These are phyloP conservation scores for Australoheros facetus DNA, from an alignment of 2,797 vertebrate genomes.

Conservation along the genomic window DNA sequence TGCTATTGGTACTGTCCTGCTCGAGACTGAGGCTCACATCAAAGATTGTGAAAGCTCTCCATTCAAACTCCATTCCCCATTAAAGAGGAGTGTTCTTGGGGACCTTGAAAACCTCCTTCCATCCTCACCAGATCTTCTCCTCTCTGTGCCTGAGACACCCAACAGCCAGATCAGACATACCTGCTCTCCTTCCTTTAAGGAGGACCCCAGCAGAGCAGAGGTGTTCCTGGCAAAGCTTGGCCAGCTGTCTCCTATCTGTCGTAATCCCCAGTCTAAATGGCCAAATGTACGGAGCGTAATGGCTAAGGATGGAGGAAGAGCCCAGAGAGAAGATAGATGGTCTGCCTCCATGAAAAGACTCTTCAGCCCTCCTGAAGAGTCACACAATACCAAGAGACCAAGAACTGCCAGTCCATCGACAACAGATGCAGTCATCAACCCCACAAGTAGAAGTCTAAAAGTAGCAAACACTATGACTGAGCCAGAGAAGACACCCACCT, in stretches of 20 bases:
- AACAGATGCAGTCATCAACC: constrained; percentile 1
- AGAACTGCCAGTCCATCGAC: constrained; percentile 28
- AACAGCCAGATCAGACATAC: constrained; percentile 63
- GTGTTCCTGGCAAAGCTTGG: neutral
- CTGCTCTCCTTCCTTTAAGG: constrained; percentile 16
- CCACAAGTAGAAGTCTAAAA: constrained; percentile 4
- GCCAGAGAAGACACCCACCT: neutral
- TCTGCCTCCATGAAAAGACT: constrained; percentile 72
- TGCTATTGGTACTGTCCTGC: neutral
- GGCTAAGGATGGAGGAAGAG: neutral
- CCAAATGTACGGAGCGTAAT: constrained; percentile 25
- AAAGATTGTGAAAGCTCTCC: constrained; percentile 19
- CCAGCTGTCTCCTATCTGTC: constrained; percentile 67
- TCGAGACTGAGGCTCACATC: constrained; percentile 26
- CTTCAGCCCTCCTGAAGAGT: constrained; percentile 64
- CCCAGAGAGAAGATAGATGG: neutral
- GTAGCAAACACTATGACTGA: neutral
- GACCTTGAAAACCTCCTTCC: constrained; percentile 63
- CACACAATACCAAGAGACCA: constrained; percentile 65
- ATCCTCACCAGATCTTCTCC: constrained; percentile 58
- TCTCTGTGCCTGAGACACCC: constrained; percentile 74
- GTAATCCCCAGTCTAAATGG: constrained; percentile 59
- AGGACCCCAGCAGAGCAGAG: constrained; percentile 10
- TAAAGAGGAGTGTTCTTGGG: constrained; percentile 53
- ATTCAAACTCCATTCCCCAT: constrained; percentile 36